Percentiles rank a stretch among this genome's conserved stretches.
These are phyloP conservation scores for Stramonita haemastoma DNA, from an alignment of 2,888 invertebrate genomes.

Conservation along the genomic window DNA sequence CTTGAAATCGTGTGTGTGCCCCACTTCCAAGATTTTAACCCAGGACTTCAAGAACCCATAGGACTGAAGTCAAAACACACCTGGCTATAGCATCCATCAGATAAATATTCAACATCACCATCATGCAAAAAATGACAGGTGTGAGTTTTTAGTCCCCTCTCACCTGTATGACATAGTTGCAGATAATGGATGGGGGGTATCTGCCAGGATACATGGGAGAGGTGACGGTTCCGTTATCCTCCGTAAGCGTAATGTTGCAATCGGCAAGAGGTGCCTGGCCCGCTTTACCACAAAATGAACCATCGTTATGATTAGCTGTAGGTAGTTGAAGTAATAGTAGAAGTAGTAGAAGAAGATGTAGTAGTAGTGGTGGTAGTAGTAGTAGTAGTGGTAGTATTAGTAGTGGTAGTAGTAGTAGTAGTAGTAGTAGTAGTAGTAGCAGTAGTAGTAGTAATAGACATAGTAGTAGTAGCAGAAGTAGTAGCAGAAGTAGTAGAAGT, in stretches of 20 bases:
- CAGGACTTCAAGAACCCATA: no score
- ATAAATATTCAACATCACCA: neutral
- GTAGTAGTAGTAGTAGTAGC: no score
- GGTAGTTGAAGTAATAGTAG: no score
- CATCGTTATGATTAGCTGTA: no score
- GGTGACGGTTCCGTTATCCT: slow-evolving; percentile 25
- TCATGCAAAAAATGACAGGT: neutral
- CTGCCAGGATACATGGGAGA: slow-evolving; percentile 51
- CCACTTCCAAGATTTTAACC: no score
- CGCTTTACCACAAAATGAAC: neutral
- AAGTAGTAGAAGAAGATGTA: no score
- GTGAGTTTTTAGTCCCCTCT: neutral
- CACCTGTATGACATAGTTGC: slow-evolving; percentile 51
- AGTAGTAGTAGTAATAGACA: no score
- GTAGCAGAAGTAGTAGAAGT: slow-evolving; percentile 30
- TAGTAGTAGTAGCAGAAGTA: slow-evolving; percentile 9
- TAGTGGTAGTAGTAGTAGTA: no score
- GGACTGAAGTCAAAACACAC: neutral
- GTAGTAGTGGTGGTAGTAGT: no score
- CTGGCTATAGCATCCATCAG: neutral
- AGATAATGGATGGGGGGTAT: slow-evolving; percentile 48
- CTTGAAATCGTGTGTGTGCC: no score
- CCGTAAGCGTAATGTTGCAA: slow-evolving; percentile 45
- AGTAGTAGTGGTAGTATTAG: no score
- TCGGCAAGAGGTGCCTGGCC: neutral